Base-by-base conservation (phyloP, 1,140 invertebrate species). In the Stratiolaelaps scimitus region DNA sequence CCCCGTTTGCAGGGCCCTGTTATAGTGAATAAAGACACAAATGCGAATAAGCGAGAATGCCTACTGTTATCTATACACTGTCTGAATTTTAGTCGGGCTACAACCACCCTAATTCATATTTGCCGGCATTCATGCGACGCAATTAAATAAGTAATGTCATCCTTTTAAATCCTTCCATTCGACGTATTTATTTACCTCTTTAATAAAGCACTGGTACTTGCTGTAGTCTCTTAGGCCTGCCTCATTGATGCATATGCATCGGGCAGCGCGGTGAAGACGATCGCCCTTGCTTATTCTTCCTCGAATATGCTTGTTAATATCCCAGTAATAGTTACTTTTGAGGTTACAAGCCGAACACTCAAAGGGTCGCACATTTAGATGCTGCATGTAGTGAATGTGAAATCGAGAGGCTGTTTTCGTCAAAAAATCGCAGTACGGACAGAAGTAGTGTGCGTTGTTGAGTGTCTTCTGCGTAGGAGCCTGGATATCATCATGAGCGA, bases 271-370 rank as follows among this genome's bases (percentile, higher is more conserved):
- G 75, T 92, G 87, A 44, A 83, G 82, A 65, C 82, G 81, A 78
- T 92, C 89, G 66, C 86, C 79, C 17, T 84, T 84, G 6, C 69
- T 69, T 17, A 85, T 84, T 79, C 90, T 91, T 70, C 91, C 77
- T 73, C 88, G 85, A 67, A 94, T 93, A 75, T 95, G 92, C 78
- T 94, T 94, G 46, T 88, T 92, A 67, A 96, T 91, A 76, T 92
- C 89, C 89, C 89, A 93, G 68, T 88, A 81, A 89, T 89, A 93
- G 76, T 93, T 93, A 23, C 89, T 92, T 68, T 89, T 84, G 73
- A 92, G 90, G 26, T 85, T 83, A 78, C 92, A 96, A 2, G 88
- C 79, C 2, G 91, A 94, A 79, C 92, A 96, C 76, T 92, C 88
- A 74, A 93, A 95, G 4, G 91, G 91, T 74, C 92, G 90, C 74